Evolutionary conservation across 2,797 vertebrate genomes (phyloP), one percentile per base, ranked within the genome.

Genomic region (Botia almorhae): DNA sequence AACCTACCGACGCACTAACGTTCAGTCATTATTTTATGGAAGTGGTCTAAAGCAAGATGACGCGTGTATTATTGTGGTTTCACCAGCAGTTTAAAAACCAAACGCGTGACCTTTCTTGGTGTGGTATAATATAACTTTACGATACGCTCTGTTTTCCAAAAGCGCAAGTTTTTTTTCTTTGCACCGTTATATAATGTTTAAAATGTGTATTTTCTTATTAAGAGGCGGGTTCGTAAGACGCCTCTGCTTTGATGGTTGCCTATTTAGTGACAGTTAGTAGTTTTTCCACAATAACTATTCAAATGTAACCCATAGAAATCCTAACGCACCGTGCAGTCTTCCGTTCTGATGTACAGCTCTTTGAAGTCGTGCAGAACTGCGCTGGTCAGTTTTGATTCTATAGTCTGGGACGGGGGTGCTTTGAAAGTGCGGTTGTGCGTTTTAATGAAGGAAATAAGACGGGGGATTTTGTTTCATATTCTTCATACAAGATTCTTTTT

Each of bases 271-370:
- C 94, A 95, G 91, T 96, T 96, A 94, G 93, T 93, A 93, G 91
- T 91, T 95, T 77, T 94, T 92, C 91, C 92, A 90, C 91, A 87
- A 93, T 91, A 93, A 92, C 92, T 93, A 94, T 94, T 96, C 93
- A 95, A 91, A 96, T 94, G 92, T 88, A 92, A 93, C 93, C 96
- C 94, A 96, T 95, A 96, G 95, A 97, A 96, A 95, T 96, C 94
- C 90, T 95, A 98, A 97, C 93, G 92, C 94, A 93, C 96, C 96
- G 93, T 96, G 96, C 96, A 96, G 95, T 94, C 94, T 96, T 96
- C 95, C 94, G 93, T 92, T 95, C 91, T 90, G 93, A 93, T 91
- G 93, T 93, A 90, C 92, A 91, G 92, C 93, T 90, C 96, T 99
- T 98, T 98, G 96, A 97, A 96, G 96, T 95, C 92, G 93, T 87